Evolutionary conservation across 2,888 invertebrate species (phyloP).

Genomic region (Onchidella celtica): DNA sequence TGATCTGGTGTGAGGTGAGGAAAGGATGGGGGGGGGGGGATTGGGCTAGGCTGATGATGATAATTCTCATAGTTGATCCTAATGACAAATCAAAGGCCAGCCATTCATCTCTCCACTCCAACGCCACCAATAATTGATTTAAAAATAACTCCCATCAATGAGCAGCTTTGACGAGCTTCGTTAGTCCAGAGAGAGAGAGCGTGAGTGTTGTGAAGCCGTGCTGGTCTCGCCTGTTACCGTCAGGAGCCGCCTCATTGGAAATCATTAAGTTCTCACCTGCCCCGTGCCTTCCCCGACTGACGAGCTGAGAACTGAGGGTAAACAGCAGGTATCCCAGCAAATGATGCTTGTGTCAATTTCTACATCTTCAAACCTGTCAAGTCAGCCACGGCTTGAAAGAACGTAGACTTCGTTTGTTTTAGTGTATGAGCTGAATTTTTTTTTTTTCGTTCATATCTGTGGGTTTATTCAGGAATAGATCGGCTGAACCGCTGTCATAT

Average conservation of each 20-base stretch:
- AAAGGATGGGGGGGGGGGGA: too few relatives aligned
- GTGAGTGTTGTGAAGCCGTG: not conserved
- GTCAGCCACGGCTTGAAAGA: not conserved
- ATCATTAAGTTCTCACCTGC: constrained; percentile 8
- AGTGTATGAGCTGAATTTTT: not conserved
- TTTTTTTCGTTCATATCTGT: not conserved
- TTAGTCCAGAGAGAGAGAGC: not conserved
- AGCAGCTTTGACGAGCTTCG: not conserved
- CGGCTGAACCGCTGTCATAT: not conserved
- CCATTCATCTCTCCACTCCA: too few relatives aligned
- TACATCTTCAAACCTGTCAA: not conserved
- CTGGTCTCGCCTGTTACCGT: not conserved
- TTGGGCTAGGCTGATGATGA: too few relatives aligned
- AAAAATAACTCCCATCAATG: too few relatives aligned
- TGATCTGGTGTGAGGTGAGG: too few relatives aligned
- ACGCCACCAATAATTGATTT: too few relatives aligned
- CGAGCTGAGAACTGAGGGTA: not conserved
- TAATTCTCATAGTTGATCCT: too few relatives aligned
- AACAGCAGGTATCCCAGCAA: not conserved
- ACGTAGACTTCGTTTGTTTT: not conserved
- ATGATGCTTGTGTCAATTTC: constrained; percentile 5
- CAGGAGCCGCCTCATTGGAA: not conserved
- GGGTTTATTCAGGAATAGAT: not conserved
- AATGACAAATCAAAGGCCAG: too few relatives aligned
- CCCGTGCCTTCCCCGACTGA: not conserved